Percentiles rank a stretch among this genome's conserved stretches.
These are phyloP conservation scores for Abrostola tripartita DNA, from an alignment of 2,888 invertebrate species.

Conservation along the genomic window DNA sequence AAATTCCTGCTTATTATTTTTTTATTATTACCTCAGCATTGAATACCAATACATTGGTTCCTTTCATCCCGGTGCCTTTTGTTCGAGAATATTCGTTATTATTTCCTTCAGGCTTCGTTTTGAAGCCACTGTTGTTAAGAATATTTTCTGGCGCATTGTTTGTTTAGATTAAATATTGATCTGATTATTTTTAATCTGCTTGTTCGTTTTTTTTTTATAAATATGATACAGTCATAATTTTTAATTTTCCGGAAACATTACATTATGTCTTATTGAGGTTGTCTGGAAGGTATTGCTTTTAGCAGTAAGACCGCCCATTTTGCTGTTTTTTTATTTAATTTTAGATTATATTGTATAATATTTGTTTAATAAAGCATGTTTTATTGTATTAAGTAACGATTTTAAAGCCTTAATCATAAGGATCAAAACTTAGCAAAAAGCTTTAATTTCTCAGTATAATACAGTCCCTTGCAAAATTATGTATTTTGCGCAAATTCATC, in stretches of 20 bases:
- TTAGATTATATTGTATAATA: too few relatives aligned
- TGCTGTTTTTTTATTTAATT: too few relatives aligned
- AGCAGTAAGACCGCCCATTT: too few relatives aligned
- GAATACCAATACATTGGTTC: slow-evolving; percentile 71
- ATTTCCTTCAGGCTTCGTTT: slow-evolving; percentile 37
- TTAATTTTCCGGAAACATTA: too few relatives aligned
- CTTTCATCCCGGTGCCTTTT: slow-evolving; percentile 62
- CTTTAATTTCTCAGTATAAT: too few relatives aligned
- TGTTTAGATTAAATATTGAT: slow-evolving; percentile 44
- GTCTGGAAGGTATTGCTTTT: too few relatives aligned
- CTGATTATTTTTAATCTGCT: slow-evolving; percentile 22
- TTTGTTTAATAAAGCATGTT: too few relatives aligned
- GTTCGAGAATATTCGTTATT: slow-evolving; percentile 46
- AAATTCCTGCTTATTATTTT: slow-evolving; percentile 63
- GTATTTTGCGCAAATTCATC: too few relatives aligned
- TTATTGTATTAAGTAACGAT: neutral
- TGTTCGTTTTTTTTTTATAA: neutral
- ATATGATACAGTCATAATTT: too few relatives aligned
- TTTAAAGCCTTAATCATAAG: neutral
- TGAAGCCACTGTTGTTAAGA: slow-evolving; percentile 34
- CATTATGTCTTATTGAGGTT: too few relatives aligned
- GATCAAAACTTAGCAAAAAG: too few relatives aligned
- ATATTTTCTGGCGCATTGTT: slow-evolving; percentile 35
- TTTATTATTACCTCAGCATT: slow-evolving; percentile 67
- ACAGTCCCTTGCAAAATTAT: too few relatives aligned